phyloP scores from a whole-genome alignment of 2,888 invertebrate genomes.

The Phanerotoma sp. region DNA sequence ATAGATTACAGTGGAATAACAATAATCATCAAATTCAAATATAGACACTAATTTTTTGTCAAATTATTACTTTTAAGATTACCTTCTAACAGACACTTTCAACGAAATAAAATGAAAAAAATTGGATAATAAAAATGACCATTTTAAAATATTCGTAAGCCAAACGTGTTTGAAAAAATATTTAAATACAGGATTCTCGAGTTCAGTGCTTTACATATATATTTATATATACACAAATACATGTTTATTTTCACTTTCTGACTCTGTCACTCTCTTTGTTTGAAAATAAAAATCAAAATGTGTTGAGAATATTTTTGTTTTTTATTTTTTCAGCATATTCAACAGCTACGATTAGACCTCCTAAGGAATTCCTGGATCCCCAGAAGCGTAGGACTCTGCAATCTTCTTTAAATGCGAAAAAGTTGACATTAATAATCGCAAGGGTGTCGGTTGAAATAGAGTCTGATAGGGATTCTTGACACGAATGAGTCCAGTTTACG shows the following conservation, averaged over 20 bases:
- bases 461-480: constrained; percentile 11
- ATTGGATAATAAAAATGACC: not conserved
- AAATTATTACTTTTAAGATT: not conserved
- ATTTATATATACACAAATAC: not conserved
- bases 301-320: constrained; percentile 5
- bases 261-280: too few species aligned
- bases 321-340: constrained; percentile 6
- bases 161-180: not conserved
- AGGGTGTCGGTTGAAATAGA: not conserved
- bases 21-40: too few species aligned
- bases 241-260: too few species aligned
- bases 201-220: not conserved
- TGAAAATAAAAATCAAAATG: not conserved
- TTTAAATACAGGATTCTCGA: not conserved
- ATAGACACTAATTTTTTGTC: not conserved
- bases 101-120: not conserved
- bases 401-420: constrained; percentile 1
- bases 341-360: constrained; percentile 9
- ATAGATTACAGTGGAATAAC: too few species aligned
- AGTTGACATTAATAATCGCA: constrained; percentile 5
- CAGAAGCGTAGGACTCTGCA: not conserved
- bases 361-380: not conserved
- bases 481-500: constrained; percentile 15
- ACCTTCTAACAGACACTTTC: not conserved
- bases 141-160: not conserved